Evolutionary conservation across 1,140 invertebrate species (phyloP).

Genomic region (Helicorthomorpha holstii): DNA sequence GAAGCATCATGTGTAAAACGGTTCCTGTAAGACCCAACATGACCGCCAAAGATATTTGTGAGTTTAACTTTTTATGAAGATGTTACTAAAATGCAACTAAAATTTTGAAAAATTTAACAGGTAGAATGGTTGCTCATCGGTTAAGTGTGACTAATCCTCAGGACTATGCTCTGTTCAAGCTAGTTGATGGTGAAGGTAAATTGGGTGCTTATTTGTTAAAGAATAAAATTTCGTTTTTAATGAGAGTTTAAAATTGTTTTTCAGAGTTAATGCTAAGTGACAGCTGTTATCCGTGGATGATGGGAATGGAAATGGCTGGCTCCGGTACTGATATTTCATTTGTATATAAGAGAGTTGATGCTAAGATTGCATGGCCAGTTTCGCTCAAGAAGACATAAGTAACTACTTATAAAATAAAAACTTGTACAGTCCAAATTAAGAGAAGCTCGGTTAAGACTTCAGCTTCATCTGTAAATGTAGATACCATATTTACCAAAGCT

Average conservation of each 20-base stretch:
- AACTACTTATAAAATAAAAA: no score
- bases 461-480: no score
- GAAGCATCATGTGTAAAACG: conserved; percentile 74
- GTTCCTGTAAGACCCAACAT: conserved; percentile 79
- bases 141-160: conserved; percentile 86
- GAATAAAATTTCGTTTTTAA: background rate
- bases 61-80: conserved; percentile 14
- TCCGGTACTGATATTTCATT: conserved; percentile 67
- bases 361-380: conserved; percentile 86
- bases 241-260: conserved; percentile 14
- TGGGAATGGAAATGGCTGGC: conserved; percentile 43
- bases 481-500: no score
- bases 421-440: no score
- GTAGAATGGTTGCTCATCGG: conserved; percentile 76
- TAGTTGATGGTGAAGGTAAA: conserved; percentile 73
- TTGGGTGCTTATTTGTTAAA: no score
- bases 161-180: conserved; percentile 83
- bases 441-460: no score
- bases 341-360: conserved; percentile 85
- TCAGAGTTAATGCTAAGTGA: conserved; percentile 73
- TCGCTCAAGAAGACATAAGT: background rate
- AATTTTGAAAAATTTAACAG: conserved; percentile 15
- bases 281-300: conserved; percentile 73
- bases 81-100: background rate
- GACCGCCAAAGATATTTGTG: conserved; percentile 73